Percentiles rank a stretch among this genome's conserved stretches.
Evolutionary conservation across 1,140 invertebrate species (phyloP).

Genomic region (Drosophila littoralis): DNA sequence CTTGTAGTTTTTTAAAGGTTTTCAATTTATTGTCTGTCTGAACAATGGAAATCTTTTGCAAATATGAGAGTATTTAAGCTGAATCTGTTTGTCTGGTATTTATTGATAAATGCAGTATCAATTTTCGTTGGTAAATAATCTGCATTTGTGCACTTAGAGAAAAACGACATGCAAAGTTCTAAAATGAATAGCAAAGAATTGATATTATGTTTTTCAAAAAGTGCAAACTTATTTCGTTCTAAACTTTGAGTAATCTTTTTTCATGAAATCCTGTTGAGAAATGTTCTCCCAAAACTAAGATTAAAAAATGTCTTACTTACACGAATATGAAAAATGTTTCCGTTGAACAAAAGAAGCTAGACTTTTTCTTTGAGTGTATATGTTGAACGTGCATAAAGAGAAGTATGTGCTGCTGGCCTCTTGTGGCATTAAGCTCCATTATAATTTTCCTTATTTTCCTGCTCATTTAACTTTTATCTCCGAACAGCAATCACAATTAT

Average conservation of each 20-base stretch:
- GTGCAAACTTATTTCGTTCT: too few species aligned
- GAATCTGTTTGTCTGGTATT: background rate
- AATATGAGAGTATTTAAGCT: background rate
- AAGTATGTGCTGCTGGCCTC: conserved; percentile 2
- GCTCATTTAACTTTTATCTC: conserved; percentile 82
- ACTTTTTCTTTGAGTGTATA: background rate
- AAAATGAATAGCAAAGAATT: too few species aligned
- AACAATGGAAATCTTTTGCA: background rate
- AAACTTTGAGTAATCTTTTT: too few species aligned
- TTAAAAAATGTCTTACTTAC: too few species aligned
- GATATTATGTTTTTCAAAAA: too few species aligned
- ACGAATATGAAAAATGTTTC: too few species aligned
- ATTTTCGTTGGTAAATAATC: too few species aligned
- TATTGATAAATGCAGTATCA: too few species aligned
- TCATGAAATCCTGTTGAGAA: too few species aligned
- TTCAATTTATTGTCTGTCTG: conserved; percentile 9
- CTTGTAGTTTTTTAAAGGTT: background rate
- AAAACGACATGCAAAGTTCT: background rate
- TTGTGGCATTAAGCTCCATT: conserved; percentile 39
- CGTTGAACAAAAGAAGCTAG: too few species aligned
- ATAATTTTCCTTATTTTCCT: conserved; percentile 73
- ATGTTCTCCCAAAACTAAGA: too few species aligned
- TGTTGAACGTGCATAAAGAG: background rate
- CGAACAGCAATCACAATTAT: conserved; percentile 76
- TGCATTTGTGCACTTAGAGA: background rate